Conservation (phyloP, 2,888 invertebrate genomes). For the Melangyna quadrimaculata region DNA sequence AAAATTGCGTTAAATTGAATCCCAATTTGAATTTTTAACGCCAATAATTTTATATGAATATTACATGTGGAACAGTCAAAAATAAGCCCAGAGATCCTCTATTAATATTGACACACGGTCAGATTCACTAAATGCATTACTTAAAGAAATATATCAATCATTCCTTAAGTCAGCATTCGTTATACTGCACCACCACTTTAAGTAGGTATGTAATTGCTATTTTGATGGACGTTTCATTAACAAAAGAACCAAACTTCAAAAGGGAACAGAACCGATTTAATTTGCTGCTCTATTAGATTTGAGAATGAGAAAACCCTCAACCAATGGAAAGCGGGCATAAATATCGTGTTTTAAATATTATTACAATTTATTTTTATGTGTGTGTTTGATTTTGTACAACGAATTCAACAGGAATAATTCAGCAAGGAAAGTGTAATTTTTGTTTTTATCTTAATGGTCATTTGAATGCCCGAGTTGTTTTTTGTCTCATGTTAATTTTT, state of each 20-base stretch:
- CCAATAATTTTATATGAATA: too few species aligned
- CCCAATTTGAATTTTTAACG: too few species aligned
- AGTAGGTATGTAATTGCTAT: too few species aligned
- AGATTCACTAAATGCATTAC: too few species aligned
- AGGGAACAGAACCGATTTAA: not conserved
- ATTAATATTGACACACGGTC: too few species aligned
- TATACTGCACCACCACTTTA: too few species aligned
- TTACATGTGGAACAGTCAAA: too few species aligned
- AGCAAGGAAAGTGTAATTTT: not conserved
- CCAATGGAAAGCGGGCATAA: not conserved
- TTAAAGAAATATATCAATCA: too few species aligned
- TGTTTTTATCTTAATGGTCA: not conserved
- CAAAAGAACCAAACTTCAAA: not conserved
- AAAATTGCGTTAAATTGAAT: too few species aligned
- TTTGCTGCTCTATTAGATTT: not conserved
- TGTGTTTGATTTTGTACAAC: not conserved
- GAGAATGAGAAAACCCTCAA: not conserved
- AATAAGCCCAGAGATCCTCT: too few species aligned
- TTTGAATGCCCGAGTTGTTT: not conserved
- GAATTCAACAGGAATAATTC: conserved; percentile 17
- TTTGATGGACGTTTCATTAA: not conserved
- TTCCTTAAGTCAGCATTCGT: too few species aligned
- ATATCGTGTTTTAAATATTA: not conserved
- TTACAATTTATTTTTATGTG: not conserved
- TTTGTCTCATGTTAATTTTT: not conserved